These are phyloP conservation scores for Psittacula derbiana DNA, from an alignment of 2,797 vertebrate genomes.

Conservation along the genomic window DNA sequence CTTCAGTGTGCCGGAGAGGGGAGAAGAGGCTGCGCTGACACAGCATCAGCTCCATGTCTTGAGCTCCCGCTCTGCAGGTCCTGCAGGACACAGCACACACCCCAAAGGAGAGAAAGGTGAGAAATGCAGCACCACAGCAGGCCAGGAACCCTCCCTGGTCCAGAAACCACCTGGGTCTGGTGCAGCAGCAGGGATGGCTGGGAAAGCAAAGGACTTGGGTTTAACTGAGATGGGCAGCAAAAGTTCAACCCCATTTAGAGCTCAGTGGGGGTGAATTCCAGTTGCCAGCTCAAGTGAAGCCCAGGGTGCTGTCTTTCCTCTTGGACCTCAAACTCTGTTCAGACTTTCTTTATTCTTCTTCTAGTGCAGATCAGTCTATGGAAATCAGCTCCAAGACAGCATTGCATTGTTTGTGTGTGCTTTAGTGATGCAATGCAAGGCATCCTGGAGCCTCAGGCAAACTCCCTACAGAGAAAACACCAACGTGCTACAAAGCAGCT, in stretches of 20 bases:
- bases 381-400: neutral
- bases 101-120: neutral
- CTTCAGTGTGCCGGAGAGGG: fast-evolving
- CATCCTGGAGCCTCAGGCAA: neutral
- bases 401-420: neutral
- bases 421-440: neutral
- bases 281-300: neutral
- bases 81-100: fast-evolving
- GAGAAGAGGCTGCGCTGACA: neutral
- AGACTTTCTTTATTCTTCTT: neutral
- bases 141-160: neutral
- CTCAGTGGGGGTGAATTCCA: neutral
- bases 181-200: fast-evolving
- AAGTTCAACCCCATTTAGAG: neutral
- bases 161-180: neutral
- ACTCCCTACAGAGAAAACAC: neutral
- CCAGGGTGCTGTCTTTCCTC: neutral
- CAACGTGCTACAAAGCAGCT: neutral
- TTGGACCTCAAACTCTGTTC: neutral
- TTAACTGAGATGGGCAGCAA: neutral
- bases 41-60: fast-evolving
- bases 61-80: neutral
- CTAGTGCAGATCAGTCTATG: neutral
- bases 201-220: neutral
- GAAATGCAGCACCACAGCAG: fast-evolving